phyloP scores from a whole-genome alignment of 2,797 vertebrate species.

The Chaenodraco wilsoni region DNA sequence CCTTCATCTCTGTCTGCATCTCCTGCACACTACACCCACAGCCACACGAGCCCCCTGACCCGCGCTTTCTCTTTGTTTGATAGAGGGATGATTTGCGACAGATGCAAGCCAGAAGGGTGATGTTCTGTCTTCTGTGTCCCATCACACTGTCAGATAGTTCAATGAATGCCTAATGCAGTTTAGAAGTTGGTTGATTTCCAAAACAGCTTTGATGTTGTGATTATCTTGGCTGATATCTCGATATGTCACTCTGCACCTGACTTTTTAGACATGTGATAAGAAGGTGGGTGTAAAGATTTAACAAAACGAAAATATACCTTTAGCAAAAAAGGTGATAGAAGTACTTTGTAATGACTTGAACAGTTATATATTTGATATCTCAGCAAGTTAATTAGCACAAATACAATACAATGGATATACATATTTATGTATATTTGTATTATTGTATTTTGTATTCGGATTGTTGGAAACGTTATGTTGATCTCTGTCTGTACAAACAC shows the following conservation, averaged over 20 bases:
- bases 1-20: slow-evolving; percentile 47
- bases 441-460: too few relatives aligned
- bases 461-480: too few relatives aligned
- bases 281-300: not conserved
- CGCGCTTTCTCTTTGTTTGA: slow-evolving; percentile 54
- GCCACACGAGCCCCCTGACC: slow-evolving; percentile 52
- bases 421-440: too few relatives aligned
- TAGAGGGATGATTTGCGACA: slow-evolving; percentile 53
- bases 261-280: slow-evolving; percentile 1
- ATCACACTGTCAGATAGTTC: slow-evolving; percentile 52
- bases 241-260: slow-evolving; percentile 5
- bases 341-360: not conserved
- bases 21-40: slow-evolving; percentile 29
- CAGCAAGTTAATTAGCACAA: not conserved
- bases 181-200: slow-evolving; percentile 4
- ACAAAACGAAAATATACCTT: not conserved
- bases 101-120: slow-evolving; percentile 42
- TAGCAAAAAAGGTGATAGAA: not conserved
- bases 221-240: slow-evolving; percentile 42
- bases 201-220: slow-evolving; percentile 30
- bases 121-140: slow-evolving; percentile 42
- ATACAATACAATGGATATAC: not conserved
- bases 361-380: not conserved
- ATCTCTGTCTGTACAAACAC: too few relatives aligned
- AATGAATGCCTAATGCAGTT: slow-evolving; percentile 31